These are phyloP conservation scores for Acronicta aceris DNA, from an alignment of 2,888 invertebrate species.

Conservation along the genomic window DNA sequence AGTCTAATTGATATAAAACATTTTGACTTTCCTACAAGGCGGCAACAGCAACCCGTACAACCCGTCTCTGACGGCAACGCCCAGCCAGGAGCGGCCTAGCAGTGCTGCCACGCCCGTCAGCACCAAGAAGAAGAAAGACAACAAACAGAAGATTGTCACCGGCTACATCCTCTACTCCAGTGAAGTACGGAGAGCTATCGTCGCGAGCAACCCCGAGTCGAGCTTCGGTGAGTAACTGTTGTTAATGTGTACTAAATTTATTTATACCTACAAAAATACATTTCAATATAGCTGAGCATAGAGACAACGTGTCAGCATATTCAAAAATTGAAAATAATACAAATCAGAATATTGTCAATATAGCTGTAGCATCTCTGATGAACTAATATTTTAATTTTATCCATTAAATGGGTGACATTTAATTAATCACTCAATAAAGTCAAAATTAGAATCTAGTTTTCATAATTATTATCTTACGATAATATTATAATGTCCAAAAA, in stretches of 20 bases:
- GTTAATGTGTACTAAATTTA: background rate
- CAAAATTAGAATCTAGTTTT: background rate
- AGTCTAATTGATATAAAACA: no score
- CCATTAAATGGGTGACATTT: no score
- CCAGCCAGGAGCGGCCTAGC: conserved; percentile 72
- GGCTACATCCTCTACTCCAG: conserved; percentile 99
- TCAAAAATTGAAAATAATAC: no score
- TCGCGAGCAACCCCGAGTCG: conserved; percentile 97
- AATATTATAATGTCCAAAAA: no score
- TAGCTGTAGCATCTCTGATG: no score
- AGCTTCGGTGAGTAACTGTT: conserved; percentile 94
- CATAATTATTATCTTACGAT: background rate
- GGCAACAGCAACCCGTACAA: conserved; percentile 87
- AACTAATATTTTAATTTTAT: no score
- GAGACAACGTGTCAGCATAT: no score
- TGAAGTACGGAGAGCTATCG: conserved; percentile 97
- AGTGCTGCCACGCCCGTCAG: conserved; percentile 70
- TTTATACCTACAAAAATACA: no score
- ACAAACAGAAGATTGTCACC: conserved; percentile 95
- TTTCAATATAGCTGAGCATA: no score
- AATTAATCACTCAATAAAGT: no score
- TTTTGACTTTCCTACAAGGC: conserved; percentile 71
- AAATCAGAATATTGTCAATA: no score
- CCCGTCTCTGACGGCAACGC: conserved; percentile 74
- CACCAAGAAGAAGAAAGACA: conserved; percentile 83